These are phyloP conservation scores for Catocala sponsa DNA, from an alignment of 2,888 invertebrate species.

Conservation along the genomic window DNA sequence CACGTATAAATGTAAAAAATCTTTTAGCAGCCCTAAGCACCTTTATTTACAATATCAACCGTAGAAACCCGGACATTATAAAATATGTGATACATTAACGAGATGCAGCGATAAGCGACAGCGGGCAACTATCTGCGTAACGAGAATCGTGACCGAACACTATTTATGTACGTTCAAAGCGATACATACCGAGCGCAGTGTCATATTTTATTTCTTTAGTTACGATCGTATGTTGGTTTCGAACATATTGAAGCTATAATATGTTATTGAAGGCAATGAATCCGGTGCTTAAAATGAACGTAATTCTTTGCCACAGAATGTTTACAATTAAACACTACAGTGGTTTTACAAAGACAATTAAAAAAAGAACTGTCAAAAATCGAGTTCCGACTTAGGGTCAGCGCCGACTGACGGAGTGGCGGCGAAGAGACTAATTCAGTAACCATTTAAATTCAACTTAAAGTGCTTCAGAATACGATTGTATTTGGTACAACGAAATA, in stretches of 20 bases:
- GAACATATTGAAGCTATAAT: neutral
- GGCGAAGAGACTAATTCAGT: too few relatives aligned
- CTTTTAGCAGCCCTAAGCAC: slow-evolving; percentile 9
- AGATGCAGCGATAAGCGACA: slow-evolving; percentile 44
- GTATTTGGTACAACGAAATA: too few relatives aligned
- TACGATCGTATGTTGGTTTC: neutral
- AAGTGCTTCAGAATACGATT: too few relatives aligned
- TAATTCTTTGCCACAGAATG: too few relatives aligned
- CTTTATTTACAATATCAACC: slow-evolving; percentile 29
- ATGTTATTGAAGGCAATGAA: neutral
- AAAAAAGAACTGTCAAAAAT: too few relatives aligned
- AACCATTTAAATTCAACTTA: too few relatives aligned
- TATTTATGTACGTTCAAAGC: slow-evolving; percentile 28
- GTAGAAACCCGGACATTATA: slow-evolving; percentile 35
- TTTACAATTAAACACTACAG: too few relatives aligned
- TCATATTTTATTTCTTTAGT: slow-evolving; percentile 28
- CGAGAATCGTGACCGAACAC: slow-evolving; percentile 31
- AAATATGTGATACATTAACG: slow-evolving; percentile 28
- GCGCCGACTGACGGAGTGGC: too few relatives aligned
- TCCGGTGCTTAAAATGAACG: neutral
- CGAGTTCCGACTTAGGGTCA: too few relatives aligned
- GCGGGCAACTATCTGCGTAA: slow-evolving; percentile 26
- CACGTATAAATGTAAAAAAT: too few relatives aligned
- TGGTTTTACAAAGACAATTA: too few relatives aligned
- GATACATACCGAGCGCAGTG: neutral